Evolutionary conservation across 1,140 invertebrate genomes (phyloP), one percentile per base, ranked within the genome.

Genomic region (Leptinotarsa lineolata): DNA sequence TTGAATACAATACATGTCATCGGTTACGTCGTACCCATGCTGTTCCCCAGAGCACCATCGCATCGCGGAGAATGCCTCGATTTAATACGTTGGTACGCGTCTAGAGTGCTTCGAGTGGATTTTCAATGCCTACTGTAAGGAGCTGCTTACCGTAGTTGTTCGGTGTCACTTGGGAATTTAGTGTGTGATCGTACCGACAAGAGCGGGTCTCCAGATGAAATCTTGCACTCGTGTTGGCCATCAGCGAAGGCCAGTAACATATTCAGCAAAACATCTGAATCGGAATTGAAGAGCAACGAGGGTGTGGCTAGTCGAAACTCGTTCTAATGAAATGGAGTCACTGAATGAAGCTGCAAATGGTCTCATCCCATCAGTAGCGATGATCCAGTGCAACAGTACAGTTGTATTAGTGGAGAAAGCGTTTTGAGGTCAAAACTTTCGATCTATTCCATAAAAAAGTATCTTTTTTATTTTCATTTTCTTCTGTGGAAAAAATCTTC

Each of bases 1-100:
- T 81, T 81, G 79, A 81, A 81, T 81, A 81, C 80, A 81, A 81
- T 81, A 78, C 77, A 72, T 78, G 76, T 78, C 76, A 78, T 76
- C 68, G 67, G 74, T 75, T 72, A 70, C 39, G 65, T 67, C 65
- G 22, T 70, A 60, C 68, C 58, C 65, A 67, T 67, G 65, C 39
- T 45, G 65, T 44, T 22, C 69, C 48, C 45, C 21, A 22, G 46
- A 22, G 39, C 21, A 22, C 24, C 68, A 11, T 39, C 22, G 22
- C 64, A 66, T n/a, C 22, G 16, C 30, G 1, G 67, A 15, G 18
- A 67, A 39, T 15, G 18, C 24, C 15, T 67, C 65, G 24, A 67
- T 45, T 44, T 45, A 44, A 21, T 63, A 22, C 20, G 20, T 63
- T 30, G 61, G 61, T 63, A 63, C 61, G 61, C 61, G 20, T 63